Evolutionary conservation across 2,113 vertebrate species (phyloP).

Genomic region (Halcyon senegalensis): DNA sequence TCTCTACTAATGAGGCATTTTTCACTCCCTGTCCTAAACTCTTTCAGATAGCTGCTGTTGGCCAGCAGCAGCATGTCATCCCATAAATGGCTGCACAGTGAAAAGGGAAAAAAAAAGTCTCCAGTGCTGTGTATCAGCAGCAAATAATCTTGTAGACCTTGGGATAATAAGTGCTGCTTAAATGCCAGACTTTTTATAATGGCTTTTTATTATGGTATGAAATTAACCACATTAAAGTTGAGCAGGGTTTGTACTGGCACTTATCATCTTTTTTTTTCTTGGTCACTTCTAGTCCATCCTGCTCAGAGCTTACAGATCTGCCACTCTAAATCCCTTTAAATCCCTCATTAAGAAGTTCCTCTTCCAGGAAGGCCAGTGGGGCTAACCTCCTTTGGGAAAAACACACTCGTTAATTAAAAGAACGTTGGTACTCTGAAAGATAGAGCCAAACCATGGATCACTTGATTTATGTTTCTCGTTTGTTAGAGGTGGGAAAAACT

Average conservation of each 20-base stretch:
- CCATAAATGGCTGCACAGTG: neutral
- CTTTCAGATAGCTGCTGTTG: neutral
- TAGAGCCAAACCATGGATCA: neutral
- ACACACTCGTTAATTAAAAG: constrained; percentile 21
- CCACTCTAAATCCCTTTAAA: neutral
- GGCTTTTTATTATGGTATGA: neutral
- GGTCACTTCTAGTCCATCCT: neutral
- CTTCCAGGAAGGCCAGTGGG: neutral
- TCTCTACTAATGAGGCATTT: neutral
- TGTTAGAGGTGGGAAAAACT: neutral
- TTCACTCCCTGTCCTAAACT: neutral
- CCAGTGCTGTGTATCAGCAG: neutral
- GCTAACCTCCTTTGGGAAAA: neutral
- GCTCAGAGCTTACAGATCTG: neutral
- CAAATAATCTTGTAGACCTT: neutral
- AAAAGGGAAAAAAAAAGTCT: neutral
- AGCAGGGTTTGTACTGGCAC: neutral
- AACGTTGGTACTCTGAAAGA: neutral
- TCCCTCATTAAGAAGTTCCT: neutral
- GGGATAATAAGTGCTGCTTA: neutral
- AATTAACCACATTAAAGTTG: neutral
- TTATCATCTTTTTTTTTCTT: neutral
- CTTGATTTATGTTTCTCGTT: neutral
- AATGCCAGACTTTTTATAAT: neutral
- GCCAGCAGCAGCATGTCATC: neutral